Evolutionary conservation across 2,888 invertebrate genomes (phyloP).

Genomic region (Romanomermis culicivorax): DNA sequence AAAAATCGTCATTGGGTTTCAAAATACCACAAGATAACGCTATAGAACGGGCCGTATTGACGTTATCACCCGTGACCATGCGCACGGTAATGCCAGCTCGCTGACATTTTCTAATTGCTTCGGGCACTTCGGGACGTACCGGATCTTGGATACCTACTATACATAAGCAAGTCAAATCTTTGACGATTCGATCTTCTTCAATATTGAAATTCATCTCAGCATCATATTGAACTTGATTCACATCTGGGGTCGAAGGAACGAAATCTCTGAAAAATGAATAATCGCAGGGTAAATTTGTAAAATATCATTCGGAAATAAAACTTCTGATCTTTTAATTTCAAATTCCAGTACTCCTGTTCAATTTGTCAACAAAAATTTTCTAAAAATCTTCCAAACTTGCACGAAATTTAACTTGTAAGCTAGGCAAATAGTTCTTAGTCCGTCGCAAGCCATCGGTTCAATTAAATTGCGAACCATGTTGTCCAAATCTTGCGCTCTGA

Average conservation of each 20-base stretch:
- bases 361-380: no score
- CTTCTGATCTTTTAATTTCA: no score
- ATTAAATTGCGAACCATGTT: slow-evolving; percentile 73
- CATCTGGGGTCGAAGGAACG: slow-evolving; percentile 6
- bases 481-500: slow-evolving; percentile 77
- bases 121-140: slow-evolving; percentile 62
- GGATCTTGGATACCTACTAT: slow-evolving; percentile 98
- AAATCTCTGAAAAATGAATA: slow-evolving; percentile 9
- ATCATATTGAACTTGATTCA: slow-evolving; percentile 33
- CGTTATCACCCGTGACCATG: slow-evolving; percentile 98
- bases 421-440: slow-evolving; percentile 67
- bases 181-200: slow-evolving; percentile 85
- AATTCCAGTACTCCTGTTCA: no score
- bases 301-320: no score
- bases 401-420: slow-evolving; percentile 12
- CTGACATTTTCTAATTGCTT: slow-evolving; percentile 85
- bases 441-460: slow-evolving; percentile 94
- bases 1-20: slow-evolving; percentile 74
- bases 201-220: slow-evolving; percentile 61
- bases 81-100: slow-evolving; percentile 92
- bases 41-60: slow-evolving; percentile 92
- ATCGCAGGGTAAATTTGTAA: no score
- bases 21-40: slow-evolving; percentile 89
- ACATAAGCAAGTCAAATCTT: slow-evolving; percentile 76
- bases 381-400: no score